Evolutionary conservation across 2,797 vertebrate species (phyloP).

Genomic region (Epinephelus coioides): DNA sequence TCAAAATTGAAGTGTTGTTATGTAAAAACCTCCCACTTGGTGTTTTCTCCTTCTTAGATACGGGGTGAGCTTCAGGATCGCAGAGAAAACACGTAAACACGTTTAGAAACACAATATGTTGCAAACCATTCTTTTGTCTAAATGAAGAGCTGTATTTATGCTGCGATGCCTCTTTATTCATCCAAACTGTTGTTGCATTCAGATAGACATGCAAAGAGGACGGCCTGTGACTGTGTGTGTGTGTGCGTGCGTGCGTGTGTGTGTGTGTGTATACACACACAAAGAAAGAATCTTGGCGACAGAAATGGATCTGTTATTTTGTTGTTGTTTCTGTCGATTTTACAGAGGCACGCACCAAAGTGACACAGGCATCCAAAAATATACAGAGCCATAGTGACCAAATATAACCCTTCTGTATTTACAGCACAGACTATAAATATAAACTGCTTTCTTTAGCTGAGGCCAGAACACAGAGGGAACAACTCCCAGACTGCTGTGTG

Average conservation of each 20-base stretch:
- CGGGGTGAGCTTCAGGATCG: not conserved
- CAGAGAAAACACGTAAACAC: not conserved
- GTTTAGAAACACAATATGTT: not conserved
- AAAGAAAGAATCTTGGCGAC: slow-evolving; percentile 28
- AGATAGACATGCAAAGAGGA: slow-evolving; percentile 1
- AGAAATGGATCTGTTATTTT: slow-evolving; percentile 66
- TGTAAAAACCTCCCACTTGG: slow-evolving; percentile 24
- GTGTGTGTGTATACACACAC: slow-evolving; percentile 1
- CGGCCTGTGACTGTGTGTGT: not conserved
- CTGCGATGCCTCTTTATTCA: slow-evolving; percentile 1
- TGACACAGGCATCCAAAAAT: slow-evolving; percentile 72
- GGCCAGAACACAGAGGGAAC: slow-evolving; percentile 69
- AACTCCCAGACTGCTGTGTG: slow-evolving; percentile 57
- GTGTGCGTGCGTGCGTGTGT: slow-evolving; percentile 4
- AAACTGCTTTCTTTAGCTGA: slow-evolving; percentile 72
- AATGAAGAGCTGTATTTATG: not conserved
- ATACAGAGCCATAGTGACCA: slow-evolving; percentile 67
- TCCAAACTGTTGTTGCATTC: slow-evolving; percentile 11
- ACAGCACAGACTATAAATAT: slow-evolving; percentile 77
- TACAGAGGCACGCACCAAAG: slow-evolving; percentile 66
- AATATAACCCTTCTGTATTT: slow-evolving; percentile 80
- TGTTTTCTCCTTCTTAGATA: slow-evolving; percentile 21
- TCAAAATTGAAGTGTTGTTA: slow-evolving; percentile 32
- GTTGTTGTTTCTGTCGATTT: slow-evolving; percentile 62
- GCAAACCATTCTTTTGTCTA: not conserved